Evolutionary conservation across 2,113 vertebrate genomes (phyloP).

Genomic region (Neotragus pygmaeus): DNA sequence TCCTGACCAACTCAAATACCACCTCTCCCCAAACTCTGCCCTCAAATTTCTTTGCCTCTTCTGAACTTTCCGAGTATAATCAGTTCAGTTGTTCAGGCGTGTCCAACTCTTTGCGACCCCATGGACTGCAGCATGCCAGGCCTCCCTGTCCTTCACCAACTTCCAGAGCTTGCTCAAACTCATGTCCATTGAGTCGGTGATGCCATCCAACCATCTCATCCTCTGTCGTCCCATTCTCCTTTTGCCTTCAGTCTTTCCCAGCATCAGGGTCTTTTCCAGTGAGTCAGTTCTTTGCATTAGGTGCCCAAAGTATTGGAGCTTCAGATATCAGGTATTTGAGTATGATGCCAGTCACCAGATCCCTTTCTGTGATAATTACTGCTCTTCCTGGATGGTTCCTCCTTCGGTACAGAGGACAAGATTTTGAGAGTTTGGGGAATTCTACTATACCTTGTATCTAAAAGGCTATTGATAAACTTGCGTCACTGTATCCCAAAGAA

Average conservation of each 20-base stretch:
- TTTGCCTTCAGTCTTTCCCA: neutral
- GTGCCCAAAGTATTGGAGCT: neutral
- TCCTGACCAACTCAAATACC: neutral
- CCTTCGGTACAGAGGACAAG: neutral
- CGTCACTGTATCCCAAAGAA: neutral
- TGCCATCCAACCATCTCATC: neutral
- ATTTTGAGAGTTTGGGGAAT: neutral
- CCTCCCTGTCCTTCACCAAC: neutral
- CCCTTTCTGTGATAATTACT: neutral
- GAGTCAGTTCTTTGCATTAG: neutral
- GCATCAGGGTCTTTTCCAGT: neutral
- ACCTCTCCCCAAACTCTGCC: neutral
- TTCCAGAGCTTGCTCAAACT: neutral
- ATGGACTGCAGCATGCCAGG: neutral
- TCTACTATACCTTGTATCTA: neutral
- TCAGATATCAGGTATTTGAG: neutral
- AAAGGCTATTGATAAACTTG: neutral
- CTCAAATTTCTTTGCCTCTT: neutral
- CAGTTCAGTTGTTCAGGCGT: neutral
- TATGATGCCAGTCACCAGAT: neutral
- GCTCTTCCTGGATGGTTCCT: neutral
- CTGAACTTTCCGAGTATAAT: neutral
- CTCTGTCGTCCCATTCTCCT: neutral
- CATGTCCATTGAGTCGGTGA: rapidly evolving
- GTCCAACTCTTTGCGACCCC: neutral